phyloP scores from a whole-genome alignment of 2,888 invertebrate genomes.

The Cheilosia pagana region DNA sequence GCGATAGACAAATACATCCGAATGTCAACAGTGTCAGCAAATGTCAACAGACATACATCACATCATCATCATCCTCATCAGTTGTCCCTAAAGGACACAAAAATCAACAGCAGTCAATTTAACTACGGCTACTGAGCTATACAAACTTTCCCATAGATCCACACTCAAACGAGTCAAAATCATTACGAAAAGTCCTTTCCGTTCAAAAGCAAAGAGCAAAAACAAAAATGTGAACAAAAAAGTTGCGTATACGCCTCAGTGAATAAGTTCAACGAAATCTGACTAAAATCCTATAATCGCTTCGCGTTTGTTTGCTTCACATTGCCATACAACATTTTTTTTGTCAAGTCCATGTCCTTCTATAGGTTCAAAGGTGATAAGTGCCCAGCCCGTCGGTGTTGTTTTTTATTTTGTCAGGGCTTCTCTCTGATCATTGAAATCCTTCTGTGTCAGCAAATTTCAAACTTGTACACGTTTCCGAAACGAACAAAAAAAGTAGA shows the following conservation, averaged over 20 bases:
- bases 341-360: conserved; percentile 1
- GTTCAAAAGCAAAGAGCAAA: conserved; percentile 20
- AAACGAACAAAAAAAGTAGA: not conserved
- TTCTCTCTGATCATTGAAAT: conserved; percentile 19
- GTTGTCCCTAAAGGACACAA: conserved; percentile 6
- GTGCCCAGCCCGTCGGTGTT: conserved; percentile 31
- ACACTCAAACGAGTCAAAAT: conserved; percentile 36
- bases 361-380: conserved; percentile 64
- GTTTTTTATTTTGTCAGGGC: conserved; percentile 6
- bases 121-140: conserved; percentile 11
- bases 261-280: conserved; percentile 24
- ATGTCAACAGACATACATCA: conserved; percentile 58
- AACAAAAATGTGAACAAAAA: conserved; percentile 33
- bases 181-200: conserved; percentile 41
- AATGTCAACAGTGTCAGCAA: conserved; percentile 59
- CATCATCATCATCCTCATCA: conserved; percentile 48
- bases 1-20: conserved; percentile 50
- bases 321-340: not conserved
- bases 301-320: conserved; percentile 46
- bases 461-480: conserved; percentile 2
- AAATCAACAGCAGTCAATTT: conserved; percentile 47
- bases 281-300: conserved; percentile 60
- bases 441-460: conserved; percentile 37
- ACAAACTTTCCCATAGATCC: conserved; percentile 18
- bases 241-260: conserved; percentile 45